Base-by-base conservation (phyloP, 2,888 invertebrate species). In the Sminthurinus aureus region DNA sequence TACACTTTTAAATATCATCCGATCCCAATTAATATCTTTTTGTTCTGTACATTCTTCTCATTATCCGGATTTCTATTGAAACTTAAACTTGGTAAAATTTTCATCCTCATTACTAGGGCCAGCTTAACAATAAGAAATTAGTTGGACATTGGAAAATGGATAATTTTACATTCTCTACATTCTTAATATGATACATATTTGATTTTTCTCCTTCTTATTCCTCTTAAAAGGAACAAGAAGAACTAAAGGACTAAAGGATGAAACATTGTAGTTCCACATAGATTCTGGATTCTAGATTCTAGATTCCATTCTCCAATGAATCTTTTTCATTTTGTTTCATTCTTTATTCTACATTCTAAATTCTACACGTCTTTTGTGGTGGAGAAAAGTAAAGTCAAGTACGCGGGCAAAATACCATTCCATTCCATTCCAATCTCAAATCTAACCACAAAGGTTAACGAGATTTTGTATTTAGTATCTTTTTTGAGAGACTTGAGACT, bases 401-500 rank as follows among this genome's bases (percentile, higher is more conserved):
- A 74, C 38, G 38, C 38, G 38, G n/a, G 51, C 38, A 83, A 81
- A 78, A 84, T 79, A 67, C 58, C 80, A 84, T 58, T 76, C 58
- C 76, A 76, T 51, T 66, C 74, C 80, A 84, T 58, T 76, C 58
- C 76, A 76, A 67, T 66, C 74, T 76, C 38, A 12, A 76, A 76
- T 66, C 69, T 67, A 83, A 74, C 74, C 83, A 83, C 81, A 83
- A 83, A 85, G 85, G 85, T 85, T 85, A 85, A 85, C 85, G 85
- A 85, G 85, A 85, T 85, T 85, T 84, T 73, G 80, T 71, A 81
- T 81, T 73, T 71, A 73, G 52, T 73, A 71, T 20, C 1, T 1
- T 38, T 4, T 38, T 38, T 38, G 38, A 38, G 38, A 38, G 38
- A 38, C 38, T 38, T 38, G 38, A 38, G 6, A 38, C 38, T 38